These are phyloP conservation scores for Amblyraja radiata DNA, from an alignment of 2,797 vertebrate species.

Conservation along the genomic window DNA sequence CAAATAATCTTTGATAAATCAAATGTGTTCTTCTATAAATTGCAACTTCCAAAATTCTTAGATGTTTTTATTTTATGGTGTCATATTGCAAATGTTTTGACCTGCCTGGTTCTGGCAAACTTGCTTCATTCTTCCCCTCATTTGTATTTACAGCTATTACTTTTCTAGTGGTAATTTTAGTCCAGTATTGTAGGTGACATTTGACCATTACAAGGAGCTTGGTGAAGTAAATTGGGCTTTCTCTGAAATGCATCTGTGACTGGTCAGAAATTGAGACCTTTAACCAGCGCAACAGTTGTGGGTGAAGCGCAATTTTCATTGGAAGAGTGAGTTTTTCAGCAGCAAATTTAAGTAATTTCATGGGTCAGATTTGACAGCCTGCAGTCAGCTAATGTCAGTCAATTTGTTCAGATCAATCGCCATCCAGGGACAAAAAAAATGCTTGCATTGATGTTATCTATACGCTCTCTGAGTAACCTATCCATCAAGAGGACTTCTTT, in stretches of 20 bases:
- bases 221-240: neutral
- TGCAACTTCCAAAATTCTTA: neutral
- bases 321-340: neutral
- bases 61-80: neutral
- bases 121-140: neutral
- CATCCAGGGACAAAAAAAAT: neutral
- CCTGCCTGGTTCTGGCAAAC: neutral
- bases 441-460: constrained; percentile 24
- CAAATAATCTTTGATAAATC: neutral
- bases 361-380: constrained; percentile 28
- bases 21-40: neutral
- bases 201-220: neutral
- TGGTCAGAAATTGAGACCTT: neutral
- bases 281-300: neutral
- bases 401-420: constrained; percentile 24
- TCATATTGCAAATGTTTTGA: neutral
- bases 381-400: constrained; percentile 31
- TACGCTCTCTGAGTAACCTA: constrained; percentile 1
- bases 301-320: constrained; percentile 19
- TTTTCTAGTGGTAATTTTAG: neutral
- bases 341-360: constrained; percentile 28
- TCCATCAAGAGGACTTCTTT: neutral
- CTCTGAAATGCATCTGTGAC: neutral
- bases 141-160: neutral
- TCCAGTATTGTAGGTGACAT: neutral